phyloP scores from a whole-genome alignment of 1,140 invertebrate genomes.

The Holcopasites calliopsidis region DNA sequence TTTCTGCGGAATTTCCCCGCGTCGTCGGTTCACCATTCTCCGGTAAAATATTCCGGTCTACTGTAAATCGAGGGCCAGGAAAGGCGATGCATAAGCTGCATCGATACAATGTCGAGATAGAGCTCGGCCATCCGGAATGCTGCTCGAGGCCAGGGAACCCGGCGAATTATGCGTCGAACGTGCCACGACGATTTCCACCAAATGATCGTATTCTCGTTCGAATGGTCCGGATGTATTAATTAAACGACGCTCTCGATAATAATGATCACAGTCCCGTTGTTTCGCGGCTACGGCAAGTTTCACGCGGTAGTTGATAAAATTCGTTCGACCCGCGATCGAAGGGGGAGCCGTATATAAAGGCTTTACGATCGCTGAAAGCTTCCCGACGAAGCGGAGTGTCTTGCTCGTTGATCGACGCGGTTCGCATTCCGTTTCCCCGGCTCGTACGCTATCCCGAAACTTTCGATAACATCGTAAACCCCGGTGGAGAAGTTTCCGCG shows the following conservation, averaged over 20 bases:
- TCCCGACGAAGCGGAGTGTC: conserved; percentile 9
- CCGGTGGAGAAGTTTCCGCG: conserved; percentile 50
- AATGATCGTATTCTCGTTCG: conserved; percentile 14
- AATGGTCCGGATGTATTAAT: too few species aligned
- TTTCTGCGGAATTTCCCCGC: neutral
- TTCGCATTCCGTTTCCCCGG: conserved; percentile 41
- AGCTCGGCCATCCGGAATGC: conserved; percentile 25
- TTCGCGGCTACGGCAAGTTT: too few species aligned
- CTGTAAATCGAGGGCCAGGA: conserved; percentile 25
- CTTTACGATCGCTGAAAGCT: neutral
- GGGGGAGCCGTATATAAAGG: neutral
- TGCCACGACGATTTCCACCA: too few species aligned
- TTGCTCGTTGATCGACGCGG: conserved; percentile 52
- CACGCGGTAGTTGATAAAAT: too few species aligned
- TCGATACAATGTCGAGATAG: conserved; percentile 46
- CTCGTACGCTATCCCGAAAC: conserved; percentile 43
- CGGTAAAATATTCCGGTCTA: conserved; percentile 20
- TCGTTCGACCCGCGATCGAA: neutral
- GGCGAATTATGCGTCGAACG: conserved; percentile 37
- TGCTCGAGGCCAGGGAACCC: conserved; percentile 11
- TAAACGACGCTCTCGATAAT: too few species aligned
- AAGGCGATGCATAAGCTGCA: conserved; percentile 34
- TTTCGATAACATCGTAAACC: conserved; percentile 58
- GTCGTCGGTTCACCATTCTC: neutral
- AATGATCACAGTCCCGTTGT: too few species aligned